Base-by-base conservation (phyloP, 2,888 invertebrate genomes). In the Marasmarcha lunaedactyla region DNA sequence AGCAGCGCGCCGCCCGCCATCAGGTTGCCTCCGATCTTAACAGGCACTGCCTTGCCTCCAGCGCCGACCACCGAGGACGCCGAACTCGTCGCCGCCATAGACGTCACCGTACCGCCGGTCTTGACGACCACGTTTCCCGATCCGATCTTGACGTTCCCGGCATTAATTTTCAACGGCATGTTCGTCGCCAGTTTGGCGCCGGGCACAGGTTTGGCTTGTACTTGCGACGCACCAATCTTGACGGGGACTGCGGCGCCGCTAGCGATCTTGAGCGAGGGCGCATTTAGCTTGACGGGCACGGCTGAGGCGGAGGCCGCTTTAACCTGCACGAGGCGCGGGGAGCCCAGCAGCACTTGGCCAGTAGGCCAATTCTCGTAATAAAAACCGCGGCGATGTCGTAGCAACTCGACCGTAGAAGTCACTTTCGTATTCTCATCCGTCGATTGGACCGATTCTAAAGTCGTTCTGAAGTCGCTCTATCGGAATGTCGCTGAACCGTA, bases 71-170 rank as follows among this genome's bases (percentile, higher is more conserved):
- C n/a, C n/a, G 1, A 64, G 61, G 10, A 71, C 68, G 25, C 74
- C 69, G 11, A 70, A 62, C 42, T 76, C 77, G 20, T 62, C 1
- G 74, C 71, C 42, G 73, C 51, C 20, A 20, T 20, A 3, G 20
- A 20, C 20, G 20, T 20, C 20, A 20, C 20, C 3, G 81, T 79
- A 1, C 76, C 67, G 10, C 78, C 70, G 0, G 78, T 71, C 49
- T 84, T 84, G 2, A 84, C 76, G 1, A 81, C 59, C 12, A 84
- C 77, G 49, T 83, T 83, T 47, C 83, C 71, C 0, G 79, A 67
- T 34, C 78, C 76, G 10, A 84, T 77, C 52, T 84, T 84, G 3
- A 84, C 76, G 45, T 79, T 83, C 13, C 81, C 72, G 1, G 72
- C 58, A n/a, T 78, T 68, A 1, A 84, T 53, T 48, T 84, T 84